These are phyloP conservation scores for Sciurus vulgaris DNA, from an alignment of 2,797 vertebrate genomes.

Conservation along the genomic window DNA sequence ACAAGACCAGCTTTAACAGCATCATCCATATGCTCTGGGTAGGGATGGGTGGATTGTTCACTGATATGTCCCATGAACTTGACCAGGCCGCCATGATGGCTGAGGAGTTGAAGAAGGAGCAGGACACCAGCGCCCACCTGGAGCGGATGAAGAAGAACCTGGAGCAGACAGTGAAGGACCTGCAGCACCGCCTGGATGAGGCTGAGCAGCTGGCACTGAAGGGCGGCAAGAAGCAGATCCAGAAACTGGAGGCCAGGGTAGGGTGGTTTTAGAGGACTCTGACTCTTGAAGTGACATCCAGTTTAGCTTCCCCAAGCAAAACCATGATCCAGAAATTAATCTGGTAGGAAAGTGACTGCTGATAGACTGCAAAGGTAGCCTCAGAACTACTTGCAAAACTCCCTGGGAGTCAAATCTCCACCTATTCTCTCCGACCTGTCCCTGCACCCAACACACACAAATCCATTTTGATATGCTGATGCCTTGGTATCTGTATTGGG, in stretches of 20 bases:
- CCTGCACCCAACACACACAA: not conserved
- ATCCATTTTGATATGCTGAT: not conserved
- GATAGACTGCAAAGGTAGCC: not conserved
- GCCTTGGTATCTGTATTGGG: not conserved
- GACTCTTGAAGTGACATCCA: not conserved
- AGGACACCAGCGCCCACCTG: conserved; percentile 93
- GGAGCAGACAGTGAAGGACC: conserved; percentile 87
- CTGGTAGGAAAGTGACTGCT: not conserved
- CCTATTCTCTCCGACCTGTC: not conserved
- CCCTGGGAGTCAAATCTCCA: not conserved
- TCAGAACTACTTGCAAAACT: not conserved
- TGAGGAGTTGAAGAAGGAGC: conserved; percentile 94
- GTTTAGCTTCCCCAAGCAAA: not conserved
- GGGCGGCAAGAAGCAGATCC: conserved; percentile 93
- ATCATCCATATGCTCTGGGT: not conserved
- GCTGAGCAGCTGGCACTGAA: conserved; percentile 92
- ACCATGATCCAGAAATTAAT: not conserved
- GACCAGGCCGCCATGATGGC: conserved; percentile 91
- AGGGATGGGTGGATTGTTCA: no score
- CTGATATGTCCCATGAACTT: conserved; percentile 39
- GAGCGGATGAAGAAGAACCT: conserved; percentile 94
- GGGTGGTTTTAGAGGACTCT: not conserved
- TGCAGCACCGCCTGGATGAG: conserved; percentile 90
- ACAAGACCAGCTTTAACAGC: not conserved
- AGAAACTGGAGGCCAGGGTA: conserved; percentile 92